These are phyloP conservation scores for Philereme transversata DNA, from an alignment of 2,888 invertebrate genomes.

Conservation along the genomic window DNA sequence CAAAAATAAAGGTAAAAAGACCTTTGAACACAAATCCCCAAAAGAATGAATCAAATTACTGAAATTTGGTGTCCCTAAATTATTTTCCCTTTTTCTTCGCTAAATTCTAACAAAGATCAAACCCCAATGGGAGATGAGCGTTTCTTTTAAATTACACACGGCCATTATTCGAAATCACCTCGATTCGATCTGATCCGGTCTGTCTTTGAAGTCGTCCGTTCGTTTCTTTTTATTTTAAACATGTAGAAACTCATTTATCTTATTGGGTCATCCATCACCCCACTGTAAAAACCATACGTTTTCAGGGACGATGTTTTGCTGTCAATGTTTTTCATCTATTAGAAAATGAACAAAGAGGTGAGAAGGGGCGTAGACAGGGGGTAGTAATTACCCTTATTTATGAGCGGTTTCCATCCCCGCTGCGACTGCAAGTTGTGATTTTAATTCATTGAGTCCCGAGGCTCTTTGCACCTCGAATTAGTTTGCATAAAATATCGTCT, in stretches of 20 bases:
- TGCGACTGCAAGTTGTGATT: conserved; percentile 78
- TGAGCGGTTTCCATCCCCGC: conserved; percentile 72
- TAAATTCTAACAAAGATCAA: conserved; percentile 43
- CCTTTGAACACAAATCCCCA: conserved; percentile 37
- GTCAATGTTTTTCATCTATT: conserved; percentile 48
- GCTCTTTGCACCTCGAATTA: conserved; percentile 79
- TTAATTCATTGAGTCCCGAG: conserved; percentile 74
- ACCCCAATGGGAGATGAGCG: conserved; percentile 40
- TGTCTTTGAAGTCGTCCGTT: conserved; percentile 41
- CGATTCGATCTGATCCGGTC: conserved; percentile 42
- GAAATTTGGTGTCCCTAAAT: conserved; percentile 42
- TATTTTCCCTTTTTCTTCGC: conserved; percentile 35
- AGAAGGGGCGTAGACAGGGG: conserved; percentile 47
- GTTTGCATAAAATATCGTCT: conserved; percentile 76
- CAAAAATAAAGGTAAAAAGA: conserved; percentile 37
- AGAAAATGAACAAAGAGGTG: conserved; percentile 54
- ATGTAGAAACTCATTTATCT: conserved; percentile 53
- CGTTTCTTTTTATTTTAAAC: conserved; percentile 44
- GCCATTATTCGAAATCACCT: conserved; percentile 51
- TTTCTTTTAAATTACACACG: conserved; percentile 55
- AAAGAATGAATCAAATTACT: conserved; percentile 41
- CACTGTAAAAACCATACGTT: conserved; percentile 48
- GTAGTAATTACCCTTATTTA: conserved; percentile 78
- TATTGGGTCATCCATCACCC: conserved; percentile 47
- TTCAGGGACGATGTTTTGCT: conserved; percentile 49